phyloP scores from a whole-genome alignment of 2,888 invertebrate genomes.

The Platycheirus rosarum region DNA sequence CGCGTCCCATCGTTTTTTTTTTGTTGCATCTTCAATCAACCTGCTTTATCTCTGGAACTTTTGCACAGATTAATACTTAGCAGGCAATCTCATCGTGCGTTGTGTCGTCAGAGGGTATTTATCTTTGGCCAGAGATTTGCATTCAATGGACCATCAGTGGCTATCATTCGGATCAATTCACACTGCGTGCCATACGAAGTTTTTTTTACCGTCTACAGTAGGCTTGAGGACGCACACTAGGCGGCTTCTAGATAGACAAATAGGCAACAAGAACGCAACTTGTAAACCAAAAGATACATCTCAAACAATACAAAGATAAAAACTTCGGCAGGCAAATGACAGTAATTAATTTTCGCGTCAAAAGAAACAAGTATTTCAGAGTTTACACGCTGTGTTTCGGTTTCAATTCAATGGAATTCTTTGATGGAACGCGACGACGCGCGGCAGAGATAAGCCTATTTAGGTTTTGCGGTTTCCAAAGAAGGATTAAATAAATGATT shows the following conservation, averaged over 20 bases:
- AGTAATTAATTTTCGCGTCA: slow-evolving; percentile 59
- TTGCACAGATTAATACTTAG: slow-evolving; percentile 39
- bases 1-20: slow-evolving; percentile 29
- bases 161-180: slow-evolving; percentile 57
- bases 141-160: slow-evolving; percentile 53
- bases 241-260: slow-evolving; percentile 39
- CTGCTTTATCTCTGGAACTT: slow-evolving; percentile 26
- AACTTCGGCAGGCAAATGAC: slow-evolving; percentile 38
- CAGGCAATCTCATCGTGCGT: slow-evolving; percentile 39
- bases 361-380: slow-evolving; percentile 37
- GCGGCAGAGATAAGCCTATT: slow-evolving; percentile 56
- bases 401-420: slow-evolving; percentile 52
- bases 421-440: not conserved
- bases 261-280: slow-evolving; percentile 34
- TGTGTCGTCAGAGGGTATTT: slow-evolving; percentile 36
- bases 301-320: slow-evolving; percentile 3
- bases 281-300: slow-evolving; percentile 26
- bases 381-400: slow-evolving; percentile 43
- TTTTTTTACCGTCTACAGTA: not conserved
- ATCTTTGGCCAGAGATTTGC: slow-evolving; percentile 49
- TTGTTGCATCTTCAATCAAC: slow-evolving; percentile 3
- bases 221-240: slow-evolving; percentile 6
- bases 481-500: slow-evolving; percentile 56
- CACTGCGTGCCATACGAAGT: slow-evolving; percentile 44
- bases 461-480: slow-evolving; percentile 28